Base-by-base conservation (phyloP, 2,797 vertebrate species). In the Eulemur albifrons region DNA sequence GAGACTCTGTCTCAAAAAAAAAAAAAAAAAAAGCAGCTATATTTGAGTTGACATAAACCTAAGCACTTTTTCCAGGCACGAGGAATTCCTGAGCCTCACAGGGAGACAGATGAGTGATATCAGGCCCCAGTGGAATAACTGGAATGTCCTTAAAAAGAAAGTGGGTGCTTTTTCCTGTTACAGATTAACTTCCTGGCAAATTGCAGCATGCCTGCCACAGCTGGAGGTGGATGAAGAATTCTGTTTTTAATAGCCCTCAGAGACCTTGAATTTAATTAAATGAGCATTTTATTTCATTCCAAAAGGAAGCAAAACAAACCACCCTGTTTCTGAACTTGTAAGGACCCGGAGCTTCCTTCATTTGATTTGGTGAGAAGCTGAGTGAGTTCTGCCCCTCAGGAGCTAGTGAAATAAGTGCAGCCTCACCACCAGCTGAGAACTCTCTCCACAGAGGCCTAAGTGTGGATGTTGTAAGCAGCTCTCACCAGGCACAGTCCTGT, bases 231-330 rank as follows among this genome's bases (percentile, higher is more conserved):
- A 69, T 45, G 30, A 93, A 93, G 81, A 79, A 76, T 88, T 79
- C 43, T 25, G 63, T 73, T 88, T 90, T 76, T 38, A 76, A 97
- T 87, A 96, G 54, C 30, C 52, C 82, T 73, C 3, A 0, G 80
- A 90, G 50, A 93, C 65, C 17, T 52, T 27, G 70, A 69, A 84
- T 85, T 97, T 95, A 95, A 93, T 92, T 76, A 93, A 93, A 81
- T 11, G 69, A 81, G 25, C 91, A 80, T 92, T 94, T 93, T 91
- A 63, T 38, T 63, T 84, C 76, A 38, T 75, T 63, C 38, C 91
- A 75, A 57, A 43, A 91, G 82, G 75, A 96, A 96, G 81, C 82
- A 82, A 94, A 93, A 95, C 45, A 84, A 95, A 89, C 79, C 75
- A 86, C 82, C 40, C 40, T 1, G 50, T 84, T 96, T 93, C 87